Percentiles rank a stretch among this genome's conserved stretches.
These are phyloP conservation scores for Hybognathus amarus DNA, from an alignment of 2,797 vertebrate genomes.

Conservation along the genomic window DNA sequence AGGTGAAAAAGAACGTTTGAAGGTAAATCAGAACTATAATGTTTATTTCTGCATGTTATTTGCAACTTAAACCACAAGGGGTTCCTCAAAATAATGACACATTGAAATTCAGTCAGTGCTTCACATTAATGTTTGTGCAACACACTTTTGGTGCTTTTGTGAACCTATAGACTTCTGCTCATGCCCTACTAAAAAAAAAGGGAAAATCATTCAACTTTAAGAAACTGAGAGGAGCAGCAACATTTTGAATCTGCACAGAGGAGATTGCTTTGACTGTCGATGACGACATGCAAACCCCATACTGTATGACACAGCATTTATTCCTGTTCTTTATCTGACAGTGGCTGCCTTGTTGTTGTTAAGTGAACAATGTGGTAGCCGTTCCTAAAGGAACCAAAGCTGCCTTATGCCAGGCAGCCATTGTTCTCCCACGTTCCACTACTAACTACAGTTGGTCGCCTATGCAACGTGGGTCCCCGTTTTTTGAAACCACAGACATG, in stretches of 20 bases:
- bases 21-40: not conserved
- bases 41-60: not conserved
- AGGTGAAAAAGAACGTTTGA: constrained; percentile 19
- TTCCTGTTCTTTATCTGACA: constrained; percentile 49
- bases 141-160: not conserved
- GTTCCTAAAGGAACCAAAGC: constrained; percentile 47
- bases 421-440: constrained; percentile 44
- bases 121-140: not conserved
- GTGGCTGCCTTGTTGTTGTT: constrained; percentile 47
- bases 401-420: constrained; percentile 15
- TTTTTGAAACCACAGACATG: constrained; percentile 10
- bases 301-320: constrained; percentile 12
- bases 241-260: constrained; percentile 59
- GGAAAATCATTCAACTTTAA: constrained; percentile 27
- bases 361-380: constrained; percentile 55
- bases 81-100: not conserved
- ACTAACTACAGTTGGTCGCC: constrained; percentile 34
- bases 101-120: constrained; percentile 1
- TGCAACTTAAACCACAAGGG: no score
- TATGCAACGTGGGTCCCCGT: constrained; percentile 30
- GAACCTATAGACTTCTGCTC: not conserved
- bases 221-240: not conserved
- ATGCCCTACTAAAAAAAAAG: not conserved
- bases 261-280: constrained; percentile 59
- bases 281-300: constrained; percentile 4